A percentile compares a stretch with the other conserved stretches of the same genome.
phyloP scores from a whole-genome alignment of 2,888 invertebrate genomes.

The Heliothis peltigera region DNA sequence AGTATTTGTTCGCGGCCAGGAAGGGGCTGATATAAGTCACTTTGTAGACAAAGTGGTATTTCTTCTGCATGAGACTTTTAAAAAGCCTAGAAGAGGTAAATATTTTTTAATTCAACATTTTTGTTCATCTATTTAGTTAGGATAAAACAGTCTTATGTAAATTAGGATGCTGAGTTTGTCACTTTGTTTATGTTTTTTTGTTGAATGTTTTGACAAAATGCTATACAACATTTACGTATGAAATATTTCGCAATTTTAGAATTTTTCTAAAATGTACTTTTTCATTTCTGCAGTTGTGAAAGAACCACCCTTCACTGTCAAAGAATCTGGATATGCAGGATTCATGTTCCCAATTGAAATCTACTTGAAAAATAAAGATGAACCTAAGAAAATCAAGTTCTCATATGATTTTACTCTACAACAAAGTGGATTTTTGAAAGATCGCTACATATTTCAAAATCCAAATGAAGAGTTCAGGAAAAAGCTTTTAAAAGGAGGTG shows the following conservation, averaged over 20 bases:
- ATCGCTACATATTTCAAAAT: slow-evolving; percentile 95
- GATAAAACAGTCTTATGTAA: slow-evolving; percentile 37
- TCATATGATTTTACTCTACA: slow-evolving; percentile 96
- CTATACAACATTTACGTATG: not conserved
- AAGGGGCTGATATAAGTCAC: slow-evolving; percentile 95
- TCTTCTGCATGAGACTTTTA: slow-evolving; percentile 97
- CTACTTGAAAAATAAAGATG: slow-evolving; percentile 96
- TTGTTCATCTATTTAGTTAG: slow-evolving; percentile 15
- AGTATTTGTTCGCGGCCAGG: slow-evolving; percentile 96
- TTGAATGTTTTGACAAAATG: slow-evolving; percentile 16
- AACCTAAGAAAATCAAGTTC: slow-evolving; percentile 95
- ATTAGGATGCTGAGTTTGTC: slow-evolving; percentile 36
- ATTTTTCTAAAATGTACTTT: not conserved
- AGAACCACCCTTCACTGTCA: slow-evolving; percentile 96
- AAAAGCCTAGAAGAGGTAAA: slow-evolving; percentile 96
- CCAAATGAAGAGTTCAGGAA: slow-evolving; percentile 97
- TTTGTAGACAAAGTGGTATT: slow-evolving; percentile 98
- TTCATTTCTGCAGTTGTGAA: slow-evolving; percentile 93
- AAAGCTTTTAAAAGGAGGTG: slow-evolving; percentile 96
- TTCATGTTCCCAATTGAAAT: slow-evolving; percentile 97
- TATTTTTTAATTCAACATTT: slow-evolving; percentile 11
- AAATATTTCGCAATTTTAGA: not conserved
- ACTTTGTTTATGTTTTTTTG: slow-evolving; percentile 47
- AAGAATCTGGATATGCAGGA: slow-evolving; percentile 99
- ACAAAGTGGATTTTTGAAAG: slow-evolving; percentile 93